phyloP scores from a whole-genome alignment of 92 coral and sea anemone genomes.

The Meandrina meandrites region DNA sequence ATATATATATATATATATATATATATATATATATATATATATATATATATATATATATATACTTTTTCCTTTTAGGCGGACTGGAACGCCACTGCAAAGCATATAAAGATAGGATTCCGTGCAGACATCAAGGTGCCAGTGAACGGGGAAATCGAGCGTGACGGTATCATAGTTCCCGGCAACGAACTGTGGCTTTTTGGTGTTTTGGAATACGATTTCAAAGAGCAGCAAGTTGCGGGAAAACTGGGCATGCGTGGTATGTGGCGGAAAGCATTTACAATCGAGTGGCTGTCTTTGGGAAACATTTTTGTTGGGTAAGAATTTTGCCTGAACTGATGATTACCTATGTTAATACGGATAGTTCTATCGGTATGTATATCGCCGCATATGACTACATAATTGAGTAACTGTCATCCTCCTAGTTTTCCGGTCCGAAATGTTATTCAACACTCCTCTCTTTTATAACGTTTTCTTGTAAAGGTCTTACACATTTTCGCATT shows the following conservation, averaged over 20 bases:
- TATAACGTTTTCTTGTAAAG: too few relatives aligned
- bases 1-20: too few relatives aligned
- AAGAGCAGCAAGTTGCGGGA: constrained; percentile 62
- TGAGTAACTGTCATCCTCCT: too few relatives aligned
- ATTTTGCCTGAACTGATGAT: too few relatives aligned
- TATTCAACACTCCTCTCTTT: too few relatives aligned
- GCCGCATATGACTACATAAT: too few relatives aligned
- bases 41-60: too few relatives aligned
- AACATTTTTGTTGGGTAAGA: constrained; percentile 88
- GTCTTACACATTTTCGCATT: too few relatives aligned
- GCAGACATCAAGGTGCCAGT: constrained; percentile 95
- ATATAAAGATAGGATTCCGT: constrained; percentile 80
- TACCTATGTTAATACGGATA: too few relatives aligned
- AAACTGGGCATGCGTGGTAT: constrained; percentile 91
- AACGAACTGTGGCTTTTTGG: constrained; percentile 90
- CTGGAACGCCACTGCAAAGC: constrained; percentile 69
- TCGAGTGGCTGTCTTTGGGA: constrained; percentile 87
- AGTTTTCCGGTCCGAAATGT: too few relatives aligned
- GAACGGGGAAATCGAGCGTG: constrained; percentile 88
- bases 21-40: too few relatives aligned
- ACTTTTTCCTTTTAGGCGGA: constrained; percentile 66
- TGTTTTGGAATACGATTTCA: constrained; percentile 78
- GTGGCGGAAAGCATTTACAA: constrained; percentile 88
- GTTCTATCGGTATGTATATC: too few relatives aligned
- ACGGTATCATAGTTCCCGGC: constrained; percentile 84